Percentiles rank a stretch among this genome's conserved stretches.
phyloP scores from a whole-genome alignment of 37 sponge, comb jelly and placozoan genomes.

The Bolinopsis microptera region DNA sequence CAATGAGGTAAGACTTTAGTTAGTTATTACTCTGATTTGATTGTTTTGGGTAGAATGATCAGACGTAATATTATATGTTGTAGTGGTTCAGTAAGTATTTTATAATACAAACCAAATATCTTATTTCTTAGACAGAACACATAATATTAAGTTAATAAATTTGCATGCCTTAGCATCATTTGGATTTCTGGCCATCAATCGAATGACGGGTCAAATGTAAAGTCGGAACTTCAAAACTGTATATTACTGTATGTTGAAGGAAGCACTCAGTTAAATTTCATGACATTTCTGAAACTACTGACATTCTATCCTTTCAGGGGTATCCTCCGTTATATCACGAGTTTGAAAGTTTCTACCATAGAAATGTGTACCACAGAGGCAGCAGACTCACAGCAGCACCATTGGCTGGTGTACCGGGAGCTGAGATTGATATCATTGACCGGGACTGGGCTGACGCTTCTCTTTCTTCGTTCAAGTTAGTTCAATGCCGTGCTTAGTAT shows the following conservation, averaged over 20 bases:
- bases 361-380: constrained; percentile 79
- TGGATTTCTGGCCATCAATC: no score
- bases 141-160: no score
- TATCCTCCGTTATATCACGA: constrained; percentile 63
- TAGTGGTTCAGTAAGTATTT: not conserved
- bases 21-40: no score
- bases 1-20: constrained; percentile 42
- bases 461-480: constrained; percentile 86
- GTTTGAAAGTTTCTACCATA: constrained; percentile 76
- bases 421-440: constrained; percentile 84
- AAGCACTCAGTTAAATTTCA: no score
- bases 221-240: no score
- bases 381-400: constrained; percentile 87
- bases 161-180: no score
- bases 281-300: no score
- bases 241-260: no score
- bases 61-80: no score
- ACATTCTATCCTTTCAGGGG: no score
- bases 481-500: not conserved
- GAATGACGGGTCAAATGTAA: no score
- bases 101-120: not conserved
- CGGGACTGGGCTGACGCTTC: constrained; percentile 76
- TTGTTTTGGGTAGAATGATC: no score
- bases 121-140: not conserved
- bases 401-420: constrained; percentile 81